Percentiles rank a stretch among this genome's conserved stretches.
phyloP scores from a whole-genome alignment of 2,888 invertebrate species.

The Agrochola litura region DNA sequence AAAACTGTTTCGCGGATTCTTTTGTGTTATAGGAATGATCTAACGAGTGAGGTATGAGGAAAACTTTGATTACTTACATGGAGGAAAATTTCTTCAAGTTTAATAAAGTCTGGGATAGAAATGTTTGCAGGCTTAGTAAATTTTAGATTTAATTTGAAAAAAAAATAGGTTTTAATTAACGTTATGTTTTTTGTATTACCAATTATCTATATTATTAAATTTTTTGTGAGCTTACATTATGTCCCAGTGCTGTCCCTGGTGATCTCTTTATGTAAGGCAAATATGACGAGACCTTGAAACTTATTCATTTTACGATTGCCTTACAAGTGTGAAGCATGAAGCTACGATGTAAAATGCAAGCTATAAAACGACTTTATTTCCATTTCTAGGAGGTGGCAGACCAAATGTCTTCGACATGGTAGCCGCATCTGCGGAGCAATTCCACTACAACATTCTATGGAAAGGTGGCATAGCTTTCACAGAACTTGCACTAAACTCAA shows the following conservation, averaged over 20 bases:
- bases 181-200: too few species aligned
- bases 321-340: not conserved
- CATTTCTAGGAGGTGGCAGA: constrained; percentile 77
- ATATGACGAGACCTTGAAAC: not conserved
- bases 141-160: not conserved
- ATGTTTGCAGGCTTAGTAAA: not conserved
- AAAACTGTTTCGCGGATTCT: not conserved
- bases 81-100: not conserved
- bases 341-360: not conserved
- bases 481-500: constrained; percentile 80
- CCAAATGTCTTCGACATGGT: constrained; percentile 86
- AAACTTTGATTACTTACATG: too few species aligned
- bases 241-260: not conserved
- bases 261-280: too few species aligned
- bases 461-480: constrained; percentile 80
- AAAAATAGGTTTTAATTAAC: not conserved
- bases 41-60: not conserved
- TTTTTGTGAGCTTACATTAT: not conserved
- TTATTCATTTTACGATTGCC: not conserved
- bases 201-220: not conserved
- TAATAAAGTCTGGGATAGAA: not conserved
- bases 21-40: not conserved
- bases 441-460: constrained; percentile 82
- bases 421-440: constrained; percentile 79
- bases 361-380: not conserved